Base-by-base conservation (phyloP, 2,888 invertebrate genomes). In the Polymixis lichenea region DNA sequence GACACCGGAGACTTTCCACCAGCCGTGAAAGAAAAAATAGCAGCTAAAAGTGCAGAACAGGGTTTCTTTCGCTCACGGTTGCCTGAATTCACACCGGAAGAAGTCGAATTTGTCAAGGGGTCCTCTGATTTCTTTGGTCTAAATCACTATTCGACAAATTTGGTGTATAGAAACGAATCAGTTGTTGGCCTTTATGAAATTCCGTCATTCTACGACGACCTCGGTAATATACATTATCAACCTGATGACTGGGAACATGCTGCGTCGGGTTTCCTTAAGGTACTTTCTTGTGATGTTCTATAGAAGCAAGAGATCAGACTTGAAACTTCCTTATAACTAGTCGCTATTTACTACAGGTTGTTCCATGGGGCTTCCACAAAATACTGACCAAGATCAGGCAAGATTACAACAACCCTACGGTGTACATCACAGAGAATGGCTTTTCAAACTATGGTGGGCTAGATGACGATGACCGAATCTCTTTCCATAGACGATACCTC, bases 121-220 rank as follows among this genome's bases (percentile, higher is more conserved):
- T 88, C 91, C 0, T 96, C 97, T 0, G 98, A 98, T 89, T 98
- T 97, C 92, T 97, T 98, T 79, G 98, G 98, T 17, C 91, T 98
- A 11, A 98, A 98, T 87, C 97, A 97, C 81, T 98, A 98, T 91
- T 97, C 97, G 0, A 93, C 97, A 9, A 90, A 89, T 77, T 87
- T 97, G 66, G 94, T 93, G 2, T 96, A 95, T 15, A 90, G 88
- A 86, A 93, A 94, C 70, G 90, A 89, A 68, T 89, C 91, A 53
- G 85, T 80, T 0, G 15, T 51, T 0, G 87, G 87, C 19, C 80
- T 75, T 56, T 87, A 87, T 38, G 76, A 72, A 7, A 25, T 71
- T 8, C 92, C 93, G 2, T 93, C 92, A 4, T 88, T 81, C 58
- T 75, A 84, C 15, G 92, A 92, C 70, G 92, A 93, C 67, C 46